phyloP scores from a whole-genome alignment of 2,797 vertebrate genomes.

The Ispidina lecontei region DNA sequence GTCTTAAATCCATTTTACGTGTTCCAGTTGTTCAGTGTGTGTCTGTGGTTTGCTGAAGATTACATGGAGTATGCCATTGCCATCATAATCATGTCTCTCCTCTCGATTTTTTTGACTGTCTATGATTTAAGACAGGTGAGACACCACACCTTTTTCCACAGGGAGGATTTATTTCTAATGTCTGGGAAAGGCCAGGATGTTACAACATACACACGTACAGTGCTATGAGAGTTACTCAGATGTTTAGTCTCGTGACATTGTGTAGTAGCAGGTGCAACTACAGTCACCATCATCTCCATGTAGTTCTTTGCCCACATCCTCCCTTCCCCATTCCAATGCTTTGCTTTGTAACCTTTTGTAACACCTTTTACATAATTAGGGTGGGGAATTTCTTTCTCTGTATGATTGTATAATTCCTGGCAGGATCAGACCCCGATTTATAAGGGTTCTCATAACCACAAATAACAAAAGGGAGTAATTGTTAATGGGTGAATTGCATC shows the following conservation, averaged over 20 bases:
- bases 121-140: slow-evolving; percentile 83
- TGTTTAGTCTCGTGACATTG: neutral
- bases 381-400: neutral
- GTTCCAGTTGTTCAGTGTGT: slow-evolving; percentile 84
- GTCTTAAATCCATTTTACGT: slow-evolving; percentile 83
- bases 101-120: slow-evolving; percentile 77
- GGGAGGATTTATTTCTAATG: neutral
- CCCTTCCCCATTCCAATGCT: slow-evolving; percentile 40
- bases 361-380: neutral
- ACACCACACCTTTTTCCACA: neutral
- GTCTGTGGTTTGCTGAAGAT: slow-evolving; percentile 82
- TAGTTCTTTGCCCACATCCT: slow-evolving; percentile 27
- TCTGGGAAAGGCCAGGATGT: neutral
- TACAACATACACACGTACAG: neutral
- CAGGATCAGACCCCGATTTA: neutral
- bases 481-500: neutral
- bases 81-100: slow-evolving; percentile 81
- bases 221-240: neutral
- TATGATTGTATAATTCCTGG: neutral
- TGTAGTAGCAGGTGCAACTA: neutral
- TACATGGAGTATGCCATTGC: slow-evolving; percentile 81
- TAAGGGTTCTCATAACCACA: neutral
- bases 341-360: neutral
- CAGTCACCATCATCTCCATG: neutral
- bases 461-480: neutral